Percentiles rank a stretch among this genome's conserved stretches.
phyloP scores from a whole-genome alignment of 1,140 invertebrate genomes.

The Hyposmocoma kahamanoa region DNA sequence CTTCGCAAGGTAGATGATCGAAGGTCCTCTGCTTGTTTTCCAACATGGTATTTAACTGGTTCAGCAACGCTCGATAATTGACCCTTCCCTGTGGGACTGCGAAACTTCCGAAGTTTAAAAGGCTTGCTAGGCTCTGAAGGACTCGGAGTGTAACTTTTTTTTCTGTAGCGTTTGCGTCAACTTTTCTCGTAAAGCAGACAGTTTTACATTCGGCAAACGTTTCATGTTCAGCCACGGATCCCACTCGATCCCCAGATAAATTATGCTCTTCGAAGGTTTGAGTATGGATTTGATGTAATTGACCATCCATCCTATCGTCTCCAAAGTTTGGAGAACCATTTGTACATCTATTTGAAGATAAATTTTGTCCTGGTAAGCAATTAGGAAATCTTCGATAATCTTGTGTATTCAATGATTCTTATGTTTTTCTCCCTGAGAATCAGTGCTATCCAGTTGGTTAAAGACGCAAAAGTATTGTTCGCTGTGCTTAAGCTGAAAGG shows the following conservation, averaged over 20 bases:
- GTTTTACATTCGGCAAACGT: neutral
- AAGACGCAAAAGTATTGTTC: neutral
- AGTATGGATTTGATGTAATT: constrained; percentile 12
- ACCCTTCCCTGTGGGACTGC: neutral
- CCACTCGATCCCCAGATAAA: neutral
- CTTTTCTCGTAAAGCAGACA: neutral
- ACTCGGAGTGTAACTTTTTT: neutral
- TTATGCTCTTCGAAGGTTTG: neutral
- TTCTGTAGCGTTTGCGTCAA: neutral
- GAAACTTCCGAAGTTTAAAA: neutral
- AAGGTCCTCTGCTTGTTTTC: neutral
- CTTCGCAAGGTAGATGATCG: neutral
- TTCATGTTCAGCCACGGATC: neutral
- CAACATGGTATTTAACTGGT: neutral
- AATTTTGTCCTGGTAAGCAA: neutral
- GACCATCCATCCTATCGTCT: constrained; percentile 8
- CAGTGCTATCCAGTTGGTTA: neutral
- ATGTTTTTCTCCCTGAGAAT: neutral
- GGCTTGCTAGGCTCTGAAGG: neutral
- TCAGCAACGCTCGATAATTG: neutral
- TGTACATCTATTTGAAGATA: neutral
- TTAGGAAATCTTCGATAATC: neutral
- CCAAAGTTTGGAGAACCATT: neutral
- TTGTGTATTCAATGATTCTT: neutral
- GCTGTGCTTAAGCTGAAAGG: neutral